A percentile compares a stretch with the other conserved stretches of the same genome.
These are phyloP conservation scores for Calypte anna DNA, from an alignment of 2,113 vertebrate genomes.

Conservation along the genomic window DNA sequence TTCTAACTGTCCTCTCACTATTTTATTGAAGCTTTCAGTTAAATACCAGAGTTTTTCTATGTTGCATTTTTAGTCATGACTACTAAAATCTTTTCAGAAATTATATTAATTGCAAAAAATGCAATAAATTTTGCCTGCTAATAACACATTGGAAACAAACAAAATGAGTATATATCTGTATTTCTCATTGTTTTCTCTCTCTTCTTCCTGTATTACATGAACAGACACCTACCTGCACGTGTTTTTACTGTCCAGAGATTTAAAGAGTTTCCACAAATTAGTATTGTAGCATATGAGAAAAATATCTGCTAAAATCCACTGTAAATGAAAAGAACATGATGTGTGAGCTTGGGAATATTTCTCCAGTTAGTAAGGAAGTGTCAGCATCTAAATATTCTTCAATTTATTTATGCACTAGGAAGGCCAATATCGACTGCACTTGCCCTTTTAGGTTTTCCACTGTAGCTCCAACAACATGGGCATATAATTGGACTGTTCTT, in stretches of 20 bases:
- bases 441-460: not conserved
- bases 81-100: not conserved
- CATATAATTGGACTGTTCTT: not conserved
- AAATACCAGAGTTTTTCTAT: accelerated
- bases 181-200: not conserved
- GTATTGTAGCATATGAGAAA: accelerated
- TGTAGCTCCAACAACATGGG: not conserved
- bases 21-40: not conserved
- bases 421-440: not conserved
- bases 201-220: not conserved
- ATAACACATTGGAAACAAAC: not conserved
- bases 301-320: not conserved
- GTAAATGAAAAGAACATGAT: not conserved
- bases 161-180: too few relatives aligned
- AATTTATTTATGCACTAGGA: not conserved
- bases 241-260: accelerated
- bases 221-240: not conserved
- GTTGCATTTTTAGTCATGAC: not conserved
- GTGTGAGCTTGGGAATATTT: not conserved
- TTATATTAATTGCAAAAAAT: not conserved
- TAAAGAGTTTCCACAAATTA: not conserved
- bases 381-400: not conserved
- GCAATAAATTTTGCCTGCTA: not conserved
- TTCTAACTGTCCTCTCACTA: not conserved
- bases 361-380: not conserved